Evolutionary conservation across 2,888 invertebrate genomes (phyloP).

Genomic region (Zele albiditarsus): DNA sequence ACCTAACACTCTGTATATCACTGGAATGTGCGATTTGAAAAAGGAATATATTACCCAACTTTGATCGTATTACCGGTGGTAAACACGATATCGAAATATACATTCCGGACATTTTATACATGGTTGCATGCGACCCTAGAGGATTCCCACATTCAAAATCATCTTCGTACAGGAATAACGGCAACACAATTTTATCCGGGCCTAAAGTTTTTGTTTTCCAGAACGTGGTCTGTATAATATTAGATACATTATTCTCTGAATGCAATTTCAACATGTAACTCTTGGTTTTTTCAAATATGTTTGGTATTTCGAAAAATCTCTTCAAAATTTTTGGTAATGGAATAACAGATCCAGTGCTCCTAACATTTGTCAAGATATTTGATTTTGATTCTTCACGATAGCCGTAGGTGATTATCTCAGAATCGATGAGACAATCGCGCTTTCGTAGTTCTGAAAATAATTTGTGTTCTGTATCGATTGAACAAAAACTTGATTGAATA

Average conservation of each 20-base stretch:
- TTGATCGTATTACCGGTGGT: slow-evolving; percentile 38
- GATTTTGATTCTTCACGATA: slow-evolving; percentile 18
- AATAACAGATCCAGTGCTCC: neutral
- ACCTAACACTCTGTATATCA: too few relatives aligned
- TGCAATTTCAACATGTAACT: slow-evolving; percentile 11
- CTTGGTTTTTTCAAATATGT: neutral
- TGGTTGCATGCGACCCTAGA: slow-evolving; percentile 35
- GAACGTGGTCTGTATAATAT: slow-evolving; percentile 34
- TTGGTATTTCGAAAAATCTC: slow-evolving; percentile 20
- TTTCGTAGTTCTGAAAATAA: neutral
- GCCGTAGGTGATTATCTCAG: neutral
- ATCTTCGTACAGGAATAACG: slow-evolving; percentile 22
- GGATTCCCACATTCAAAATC: slow-evolving; percentile 34
- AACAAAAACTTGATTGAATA: too few relatives aligned
- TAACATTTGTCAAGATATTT: neutral
- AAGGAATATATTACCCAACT: slow-evolving; percentile 38
- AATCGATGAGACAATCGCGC: neutral
- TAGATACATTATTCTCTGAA: neutral
- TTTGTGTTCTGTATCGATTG: slow-evolving; percentile 5
- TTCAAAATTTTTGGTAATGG: neutral
- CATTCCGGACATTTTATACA: slow-evolving; percentile 42
- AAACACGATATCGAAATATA: slow-evolving; percentile 41
- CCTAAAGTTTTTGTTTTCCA: too few relatives aligned
- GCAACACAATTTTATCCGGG: slow-evolving; percentile 8
- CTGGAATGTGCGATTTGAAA: slow-evolving; percentile 35